These are phyloP conservation scores for Rhinophrynus dorsalis DNA, from an alignment of 2,797 vertebrate genomes.

Conservation along the genomic window DNA sequence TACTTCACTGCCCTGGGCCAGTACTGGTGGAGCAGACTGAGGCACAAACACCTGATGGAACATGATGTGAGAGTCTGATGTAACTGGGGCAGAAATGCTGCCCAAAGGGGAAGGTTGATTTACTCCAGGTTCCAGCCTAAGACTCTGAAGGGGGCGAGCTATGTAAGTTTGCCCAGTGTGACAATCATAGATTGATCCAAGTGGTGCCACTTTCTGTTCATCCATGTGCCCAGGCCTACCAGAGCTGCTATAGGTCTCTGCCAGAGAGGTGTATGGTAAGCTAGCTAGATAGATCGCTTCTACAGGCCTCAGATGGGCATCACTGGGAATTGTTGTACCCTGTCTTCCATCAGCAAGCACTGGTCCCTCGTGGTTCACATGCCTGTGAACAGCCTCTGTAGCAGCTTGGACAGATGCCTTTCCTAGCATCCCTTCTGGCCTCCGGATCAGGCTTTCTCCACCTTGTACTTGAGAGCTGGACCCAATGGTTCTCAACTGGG, in stretches of 20 bases:
- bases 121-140: constrained; percentile 82
- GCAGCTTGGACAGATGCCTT: constrained; percentile 69
- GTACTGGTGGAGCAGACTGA: constrained; percentile 85
- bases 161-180: constrained; percentile 78
- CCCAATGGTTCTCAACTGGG: constrained; percentile 82
- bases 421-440: constrained; percentile 73
- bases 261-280: constrained; percentile 67
- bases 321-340: constrained; percentile 78
- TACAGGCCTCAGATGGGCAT: constrained; percentile 79
- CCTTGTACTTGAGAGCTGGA: constrained; percentile 83
- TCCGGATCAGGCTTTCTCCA: constrained; percentile 73
- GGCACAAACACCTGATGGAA: constrained; percentile 79
- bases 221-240: constrained; percentile 75
- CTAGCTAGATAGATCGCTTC: constrained; percentile 81
- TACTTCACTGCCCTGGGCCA: constrained; percentile 72
- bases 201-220: constrained; percentile 67
- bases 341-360: constrained; percentile 76
- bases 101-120: constrained; percentile 74
- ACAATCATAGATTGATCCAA: constrained; percentile 79
- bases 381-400: constrained; percentile 76
- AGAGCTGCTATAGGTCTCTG: constrained; percentile 79
- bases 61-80: constrained; percentile 69
- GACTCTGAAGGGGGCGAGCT: constrained; percentile 78
- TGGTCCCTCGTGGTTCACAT: constrained; percentile 66
- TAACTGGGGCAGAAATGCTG: constrained; percentile 67